These are phyloP conservation scores for Gastrophryne carolinensis DNA, from an alignment of 2,797 vertebrate genomes.

Conservation along the genomic window DNA sequence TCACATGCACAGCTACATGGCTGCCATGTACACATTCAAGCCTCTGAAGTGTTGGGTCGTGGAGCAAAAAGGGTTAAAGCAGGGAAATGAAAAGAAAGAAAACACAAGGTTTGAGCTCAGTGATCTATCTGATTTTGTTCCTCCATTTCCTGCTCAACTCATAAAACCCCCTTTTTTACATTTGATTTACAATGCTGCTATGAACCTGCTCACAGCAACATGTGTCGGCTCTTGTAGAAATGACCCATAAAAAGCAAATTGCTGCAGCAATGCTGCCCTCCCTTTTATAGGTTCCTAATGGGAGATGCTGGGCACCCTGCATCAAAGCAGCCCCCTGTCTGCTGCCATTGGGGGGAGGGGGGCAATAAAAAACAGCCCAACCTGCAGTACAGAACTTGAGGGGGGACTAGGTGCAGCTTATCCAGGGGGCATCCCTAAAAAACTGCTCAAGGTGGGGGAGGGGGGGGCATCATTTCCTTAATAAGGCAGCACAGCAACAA, in stretches of 20 bases:
- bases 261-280: conserved; percentile 43
- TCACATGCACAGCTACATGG: no score
- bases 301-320: conserved; percentile 42
- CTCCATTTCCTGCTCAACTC: conserved; percentile 70
- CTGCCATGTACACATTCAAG: no score
- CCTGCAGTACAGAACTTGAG: not conserved
- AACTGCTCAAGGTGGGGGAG: no score
- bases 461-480: no score
- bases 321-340: conserved; percentile 36
- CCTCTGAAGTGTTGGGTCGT: no score
- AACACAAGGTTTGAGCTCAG: conserved; percentile 11
- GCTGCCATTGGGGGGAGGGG: not conserved
- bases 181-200: conserved; percentile 69
- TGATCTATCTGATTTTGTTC: conserved; percentile 53
- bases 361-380: conserved; percentile 27
- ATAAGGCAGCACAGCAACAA: no score
- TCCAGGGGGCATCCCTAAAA: not conserved
- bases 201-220: conserved; percentile 68
- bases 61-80: conserved; percentile 22
- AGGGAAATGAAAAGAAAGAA: conserved; percentile 22
- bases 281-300: conserved; percentile 50
- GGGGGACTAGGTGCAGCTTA: not conserved
- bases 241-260: conserved; percentile 64
- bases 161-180: conserved; percentile 62
- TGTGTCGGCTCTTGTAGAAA: conserved; percentile 66